Evolutionary conservation across 2,888 invertebrate genomes (phyloP).

Genomic region (Baccha elongata): DNA sequence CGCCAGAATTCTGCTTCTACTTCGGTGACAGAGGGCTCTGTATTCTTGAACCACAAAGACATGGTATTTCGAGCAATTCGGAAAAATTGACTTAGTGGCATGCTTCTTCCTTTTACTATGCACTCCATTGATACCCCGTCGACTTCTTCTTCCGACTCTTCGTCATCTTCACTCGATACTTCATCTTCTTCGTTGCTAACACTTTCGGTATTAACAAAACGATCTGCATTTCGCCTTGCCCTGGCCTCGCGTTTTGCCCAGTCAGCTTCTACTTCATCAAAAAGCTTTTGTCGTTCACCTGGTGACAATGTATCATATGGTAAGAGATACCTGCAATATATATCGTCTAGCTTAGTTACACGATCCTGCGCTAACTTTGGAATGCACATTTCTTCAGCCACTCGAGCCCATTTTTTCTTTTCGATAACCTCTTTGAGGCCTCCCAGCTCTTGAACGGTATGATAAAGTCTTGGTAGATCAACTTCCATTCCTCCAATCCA

Average conservation of each 20-base stretch:
- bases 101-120: constrained; percentile 90
- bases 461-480: constrained; percentile 92
- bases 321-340: constrained; percentile 94
- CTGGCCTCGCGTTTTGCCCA: constrained; percentile 88
- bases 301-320: constrained; percentile 93
- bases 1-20: constrained; percentile 92
- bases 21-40: constrained; percentile 86
- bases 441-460: constrained; percentile 92
- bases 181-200: constrained; percentile 83
- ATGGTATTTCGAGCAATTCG: constrained; percentile 91
- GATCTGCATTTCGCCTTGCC: constrained; percentile 82
- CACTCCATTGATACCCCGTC: constrained; percentile 86
- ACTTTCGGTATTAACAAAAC: constrained; percentile 81
- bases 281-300: constrained; percentile 89
- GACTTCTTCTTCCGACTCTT: constrained; percentile 86
- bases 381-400: constrained; percentile 94
- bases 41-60: constrained; percentile 90
- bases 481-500: constrained; percentile 95
- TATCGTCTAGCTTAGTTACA: constrained; percentile 91
- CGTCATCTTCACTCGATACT: constrained; percentile 81
- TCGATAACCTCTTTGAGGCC: constrained; percentile 94
- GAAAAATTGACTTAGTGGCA: constrained; percentile 91
- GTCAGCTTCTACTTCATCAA: constrained; percentile 88
- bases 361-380: constrained; percentile 91
- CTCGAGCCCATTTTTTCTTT: constrained; percentile 93